These are phyloP conservation scores for Cristatella mucedo DNA, from an alignment of 2,888 invertebrate genomes.

Conservation along the genomic window DNA sequence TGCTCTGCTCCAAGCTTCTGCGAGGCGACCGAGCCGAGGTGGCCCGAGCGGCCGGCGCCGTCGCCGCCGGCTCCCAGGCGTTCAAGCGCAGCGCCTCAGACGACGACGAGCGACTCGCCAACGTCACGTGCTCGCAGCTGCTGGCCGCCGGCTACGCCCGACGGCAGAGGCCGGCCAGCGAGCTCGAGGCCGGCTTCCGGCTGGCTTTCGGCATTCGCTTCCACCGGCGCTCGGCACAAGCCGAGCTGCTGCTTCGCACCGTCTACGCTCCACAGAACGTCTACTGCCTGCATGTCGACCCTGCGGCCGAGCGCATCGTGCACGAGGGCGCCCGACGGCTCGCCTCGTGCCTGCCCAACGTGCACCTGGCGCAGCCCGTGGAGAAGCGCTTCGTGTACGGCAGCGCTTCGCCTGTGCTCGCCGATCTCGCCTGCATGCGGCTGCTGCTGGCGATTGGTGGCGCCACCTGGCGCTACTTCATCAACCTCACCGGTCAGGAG, in stretches of 20 bases:
- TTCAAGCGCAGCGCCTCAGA: no score
- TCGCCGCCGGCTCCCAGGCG: no score
- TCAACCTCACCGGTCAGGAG: no score
- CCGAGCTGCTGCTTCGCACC: constrained; percentile 14
- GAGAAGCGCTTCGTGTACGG: constrained; percentile 15
- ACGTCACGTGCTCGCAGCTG: no score
- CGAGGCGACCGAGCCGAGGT: no score
- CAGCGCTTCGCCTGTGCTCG: constrained; percentile 15
- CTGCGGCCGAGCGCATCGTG: constrained; percentile 10
- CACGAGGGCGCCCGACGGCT: constrained; percentile 12
- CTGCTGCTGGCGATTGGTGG: constrained; percentile 16
- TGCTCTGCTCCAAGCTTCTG: no score
- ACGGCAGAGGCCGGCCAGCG: constrained; percentile 6
- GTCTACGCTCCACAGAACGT: constrained; percentile 18
- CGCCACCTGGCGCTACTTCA: constrained; percentile 21
- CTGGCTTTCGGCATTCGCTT: constrained; percentile 16
- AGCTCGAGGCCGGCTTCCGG: constrained; percentile 14
- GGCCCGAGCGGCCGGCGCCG: no score
- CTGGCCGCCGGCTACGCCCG: no score
- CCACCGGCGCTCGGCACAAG: constrained; percentile 14
- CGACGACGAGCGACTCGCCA: no score
- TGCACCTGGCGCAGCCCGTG: constrained; percentile 14
- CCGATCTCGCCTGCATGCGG: constrained; percentile 16
- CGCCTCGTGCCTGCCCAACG: constrained; percentile 16
- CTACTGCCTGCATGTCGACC: constrained; percentile 18